Base-by-base conservation (phyloP, 2,797 vertebrate genomes). In the Heteromormyrus szaboi region DNA sequence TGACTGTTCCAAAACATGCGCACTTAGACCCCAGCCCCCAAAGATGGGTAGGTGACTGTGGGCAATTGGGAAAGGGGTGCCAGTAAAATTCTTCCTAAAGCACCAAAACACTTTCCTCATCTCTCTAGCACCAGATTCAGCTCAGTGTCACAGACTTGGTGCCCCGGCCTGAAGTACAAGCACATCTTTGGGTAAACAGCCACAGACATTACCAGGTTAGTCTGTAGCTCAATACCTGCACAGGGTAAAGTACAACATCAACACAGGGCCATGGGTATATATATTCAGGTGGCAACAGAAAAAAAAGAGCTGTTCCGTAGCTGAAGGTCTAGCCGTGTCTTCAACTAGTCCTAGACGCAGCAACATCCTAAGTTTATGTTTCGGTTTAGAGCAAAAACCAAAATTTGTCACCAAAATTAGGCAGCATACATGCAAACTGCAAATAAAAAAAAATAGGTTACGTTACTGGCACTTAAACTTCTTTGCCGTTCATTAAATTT, bases 131-230 rank as follows among this genome's bases (percentile, higher is more conserved):
- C 41, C 68, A 56, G 81, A 22, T 86, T 51, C 37, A 54, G 54
- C 51, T 79, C 54, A 44, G 19, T 50, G 44, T 25, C 17, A 54
- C 12, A 22, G 53, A 87, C n/a, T 59, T 41, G 68, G 41, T 83
- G 19, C 33, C 84, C 14, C 17, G 19, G 8, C 14, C 59, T 46
- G 62, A 68, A 79, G 29, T 88, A 86, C 88, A 54, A 86, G 48
- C 29, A 53, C 85, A 86, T 33, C 48, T 86, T 86, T 86, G 89
- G 86, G 81, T 89, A 44, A 87, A 87, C 88, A 54, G 87, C 50
- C 44, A 88, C 41, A 46, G n/a, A 76, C 41, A 84, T 46, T 12
- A 9, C n/a, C 46, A 51, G 81, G 81, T 14, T 25, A 25, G 46
- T 14, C 81, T 84, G 46, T 84, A 84, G 46, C 46, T 84, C 19